A percentile compares a stretch with the other conserved stretches of the same genome.
Conservation (phyloP, 2,797 vertebrate species). For the Pseudotriccus pelzelni region DNA sequence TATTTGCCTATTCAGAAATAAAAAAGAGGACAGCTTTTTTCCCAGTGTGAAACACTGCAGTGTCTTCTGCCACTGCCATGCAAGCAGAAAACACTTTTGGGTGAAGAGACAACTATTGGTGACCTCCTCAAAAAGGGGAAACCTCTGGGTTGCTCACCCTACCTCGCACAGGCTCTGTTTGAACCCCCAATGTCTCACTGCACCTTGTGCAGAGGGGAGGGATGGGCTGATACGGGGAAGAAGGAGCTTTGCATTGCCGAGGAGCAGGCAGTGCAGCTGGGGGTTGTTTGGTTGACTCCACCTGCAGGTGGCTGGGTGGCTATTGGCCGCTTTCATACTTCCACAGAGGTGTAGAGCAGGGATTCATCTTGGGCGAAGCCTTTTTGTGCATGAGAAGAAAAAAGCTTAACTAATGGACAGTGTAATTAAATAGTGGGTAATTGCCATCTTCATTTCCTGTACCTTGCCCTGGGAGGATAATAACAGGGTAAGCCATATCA, state of each 20-base stretch:
- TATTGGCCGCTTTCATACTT: background rate
- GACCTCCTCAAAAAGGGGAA: background rate
- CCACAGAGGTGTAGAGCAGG: background rate
- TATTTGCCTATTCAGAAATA: background rate
- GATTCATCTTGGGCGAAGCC: background rate
- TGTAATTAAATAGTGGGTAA: background rate
- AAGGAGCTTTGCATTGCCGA: background rate
- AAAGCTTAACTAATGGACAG: background rate
- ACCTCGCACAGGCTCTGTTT: fast-evolving
- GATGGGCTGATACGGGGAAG: background rate
- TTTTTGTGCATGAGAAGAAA: background rate
- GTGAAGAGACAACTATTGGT: background rate
- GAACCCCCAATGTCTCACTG: background rate
- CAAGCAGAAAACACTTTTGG: background rate
- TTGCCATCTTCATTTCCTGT: conserved; percentile 24
- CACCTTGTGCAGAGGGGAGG: background rate
- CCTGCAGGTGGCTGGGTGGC: background rate
- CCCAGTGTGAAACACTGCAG: background rate
- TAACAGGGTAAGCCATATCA: background rate
- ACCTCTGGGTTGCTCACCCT: fast-evolving
- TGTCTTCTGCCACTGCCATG: background rate
- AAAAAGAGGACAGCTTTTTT: background rate
- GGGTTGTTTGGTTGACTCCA: background rate
- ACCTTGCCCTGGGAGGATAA: background rate
- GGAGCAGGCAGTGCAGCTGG: background rate